These are phyloP conservation scores for Meta bourneti DNA, from an alignment of 2,888 invertebrate species.

Conservation along the genomic window DNA sequence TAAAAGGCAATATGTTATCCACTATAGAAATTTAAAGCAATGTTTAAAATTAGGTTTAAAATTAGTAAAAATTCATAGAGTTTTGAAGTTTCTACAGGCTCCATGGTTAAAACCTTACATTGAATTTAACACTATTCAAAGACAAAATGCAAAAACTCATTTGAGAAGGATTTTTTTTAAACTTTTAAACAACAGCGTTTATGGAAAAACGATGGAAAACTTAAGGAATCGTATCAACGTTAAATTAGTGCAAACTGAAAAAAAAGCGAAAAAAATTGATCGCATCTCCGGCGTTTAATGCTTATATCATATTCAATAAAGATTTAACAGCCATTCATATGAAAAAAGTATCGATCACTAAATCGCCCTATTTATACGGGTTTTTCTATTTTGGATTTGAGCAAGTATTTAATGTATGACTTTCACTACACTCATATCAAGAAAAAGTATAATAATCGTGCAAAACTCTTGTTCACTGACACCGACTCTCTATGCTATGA, in stretches of 20 bases:
- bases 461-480: not conserved
- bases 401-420: constrained; percentile 79
- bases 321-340: too few species aligned
- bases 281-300: too few species aligned
- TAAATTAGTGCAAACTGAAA: too few species aligned
- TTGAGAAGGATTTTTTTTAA: constrained; percentile 81
- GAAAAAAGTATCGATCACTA: too few species aligned
- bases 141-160: constrained; percentile 78
- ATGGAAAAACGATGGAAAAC: constrained; percentile 80
- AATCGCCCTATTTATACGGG: too few species aligned
- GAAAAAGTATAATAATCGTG: constrained; percentile 13
- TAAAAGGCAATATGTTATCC: too few species aligned
- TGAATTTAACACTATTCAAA: constrained; percentile 68
- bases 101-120: constrained; percentile 66
- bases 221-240: too few species aligned
- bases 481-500: not conserved
- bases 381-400: too few species aligned
- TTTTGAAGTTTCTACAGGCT: constrained; percentile 58
- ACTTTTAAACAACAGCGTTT: constrained; percentile 79
- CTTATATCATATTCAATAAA: too few species aligned
- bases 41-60: constrained; percentile 77
- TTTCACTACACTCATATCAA: constrained; percentile 77
- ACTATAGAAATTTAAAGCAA: constrained; percentile 41
- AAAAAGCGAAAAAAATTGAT: too few species aligned
- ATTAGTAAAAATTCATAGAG: constrained; percentile 78